Evolutionary conservation across 2,888 invertebrate species (phyloP).

Genomic region (Camptogramma bilineatum): DNA sequence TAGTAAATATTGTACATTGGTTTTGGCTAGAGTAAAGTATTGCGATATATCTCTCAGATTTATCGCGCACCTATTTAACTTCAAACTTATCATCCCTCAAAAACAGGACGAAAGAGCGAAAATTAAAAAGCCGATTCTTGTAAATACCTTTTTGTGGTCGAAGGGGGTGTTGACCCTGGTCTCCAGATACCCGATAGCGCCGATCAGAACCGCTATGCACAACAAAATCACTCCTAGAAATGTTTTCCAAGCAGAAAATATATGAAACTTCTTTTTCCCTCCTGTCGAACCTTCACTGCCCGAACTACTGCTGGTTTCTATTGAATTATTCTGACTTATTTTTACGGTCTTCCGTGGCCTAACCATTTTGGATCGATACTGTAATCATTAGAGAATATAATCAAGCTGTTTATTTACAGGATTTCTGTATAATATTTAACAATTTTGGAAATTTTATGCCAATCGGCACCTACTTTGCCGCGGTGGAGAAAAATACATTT

Average conservation of each 20-base stretch:
- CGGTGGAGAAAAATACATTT: not conserved
- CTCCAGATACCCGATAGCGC: constrained; percentile 93
- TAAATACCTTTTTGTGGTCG: constrained; percentile 88
- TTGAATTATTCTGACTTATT: constrained; percentile 55
- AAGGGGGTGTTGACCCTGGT: constrained; percentile 95
- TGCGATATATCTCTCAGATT: too few species aligned
- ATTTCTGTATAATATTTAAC: constrained; percentile 46
- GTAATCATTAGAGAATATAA: constrained; percentile 13
- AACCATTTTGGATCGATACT: constrained; percentile 59
- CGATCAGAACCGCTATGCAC: constrained; percentile 89
- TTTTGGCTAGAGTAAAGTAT: too few species aligned
- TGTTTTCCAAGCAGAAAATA: constrained; percentile 85
- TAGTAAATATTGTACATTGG: too few species aligned
- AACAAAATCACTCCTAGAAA: constrained; percentile 87
- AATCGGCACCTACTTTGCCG: not conserved
- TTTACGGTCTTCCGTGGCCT: constrained; percentile 64
- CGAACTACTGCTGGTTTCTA: constrained; percentile 70
- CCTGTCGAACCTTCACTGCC: constrained; percentile 55
- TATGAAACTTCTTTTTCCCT: constrained; percentile 53
- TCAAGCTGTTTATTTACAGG: constrained; percentile 53
- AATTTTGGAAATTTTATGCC: not conserved
- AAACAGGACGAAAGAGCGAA: not conserved
- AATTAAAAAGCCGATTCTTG: constrained; percentile 7
- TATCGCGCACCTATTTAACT: too few species aligned
- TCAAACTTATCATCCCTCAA: too few species aligned